A percentile compares a stretch with the other conserved stretches of the same genome.
Conservation (phyloP, 2,113 vertebrate species). For the Chiloscyllium plagiosum region DNA sequence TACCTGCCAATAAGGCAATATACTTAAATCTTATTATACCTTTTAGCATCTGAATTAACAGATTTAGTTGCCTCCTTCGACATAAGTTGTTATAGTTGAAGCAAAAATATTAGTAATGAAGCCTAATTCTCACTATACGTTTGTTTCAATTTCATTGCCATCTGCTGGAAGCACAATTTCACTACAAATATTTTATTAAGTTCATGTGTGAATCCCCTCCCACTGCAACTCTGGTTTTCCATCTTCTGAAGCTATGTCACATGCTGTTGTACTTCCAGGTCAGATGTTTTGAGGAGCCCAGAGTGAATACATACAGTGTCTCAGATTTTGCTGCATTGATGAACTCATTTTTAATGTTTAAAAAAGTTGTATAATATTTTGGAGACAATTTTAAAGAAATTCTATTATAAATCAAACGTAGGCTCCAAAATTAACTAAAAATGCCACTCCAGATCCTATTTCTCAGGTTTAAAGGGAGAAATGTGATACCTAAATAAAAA, state of each 20-base stretch:
- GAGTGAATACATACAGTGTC: no score
- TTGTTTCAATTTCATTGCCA: constrained; percentile 50
- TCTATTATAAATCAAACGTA: not conserved
- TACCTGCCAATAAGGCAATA: not conserved
- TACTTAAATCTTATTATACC: not conserved
- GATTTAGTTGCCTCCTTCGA: not conserved
- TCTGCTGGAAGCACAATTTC: constrained; percentile 46
- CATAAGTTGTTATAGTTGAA: not conserved
- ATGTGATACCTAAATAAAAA: not conserved
- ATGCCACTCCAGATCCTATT: not conserved
- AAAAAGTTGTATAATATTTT: not conserved
- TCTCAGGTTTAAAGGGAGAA: not conserved
- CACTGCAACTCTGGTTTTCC: constrained; percentile 40
- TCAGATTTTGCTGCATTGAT: not conserved
- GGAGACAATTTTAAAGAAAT: not conserved
- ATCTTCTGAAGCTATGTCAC: constrained; percentile 39
- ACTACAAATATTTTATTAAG: constrained; percentile 23
- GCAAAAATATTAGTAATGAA: not conserved
- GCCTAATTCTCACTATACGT: not conserved
- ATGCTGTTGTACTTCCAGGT: constrained; percentile 40
- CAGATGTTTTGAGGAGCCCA: constrained; percentile 41
- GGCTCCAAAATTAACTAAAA: not conserved
- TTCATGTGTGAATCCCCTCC: constrained; percentile 38
- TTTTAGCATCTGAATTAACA: not conserved
- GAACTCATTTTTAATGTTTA: not conserved